Evolutionary conservation across 2,113 vertebrate genomes (phyloP), one percentile per base, ranked within the genome.

Genomic region (Gnathonemus echidnorhynchus): DNA sequence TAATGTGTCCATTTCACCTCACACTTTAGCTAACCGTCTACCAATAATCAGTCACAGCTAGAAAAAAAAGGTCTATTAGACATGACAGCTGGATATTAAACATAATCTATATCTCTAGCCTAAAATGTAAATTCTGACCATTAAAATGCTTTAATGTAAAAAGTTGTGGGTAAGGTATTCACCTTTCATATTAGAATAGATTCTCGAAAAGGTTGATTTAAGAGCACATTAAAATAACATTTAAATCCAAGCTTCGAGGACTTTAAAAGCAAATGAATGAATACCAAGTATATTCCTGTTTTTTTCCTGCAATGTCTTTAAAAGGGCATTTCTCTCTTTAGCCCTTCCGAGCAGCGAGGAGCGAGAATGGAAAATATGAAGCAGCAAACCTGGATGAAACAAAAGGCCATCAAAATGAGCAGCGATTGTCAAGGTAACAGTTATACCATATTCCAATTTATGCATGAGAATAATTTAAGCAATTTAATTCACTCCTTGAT

Each of bases 201-300:
- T 87, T 50, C 35, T 53, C 50, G 56, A 87, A 87, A 35, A 87
- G 86, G 86, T 56, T 87, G 50, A 87, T 87, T 87, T 87, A 87
- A 53, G 86, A 53, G 49, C 84, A 27, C 84, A 15, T 49, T 87
- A 35, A 87, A 87, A 39, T 87, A 35, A 87, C 48, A 87, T 87
- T 87, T 87, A 87, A 87, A n/a, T 49, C 84, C 1, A 2, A 87
- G 48, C 31, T 87, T n/a, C 2, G 10, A 21, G 48, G 15, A 52
- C 27, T 52, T 87, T 52, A 31, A 56, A 35, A 19, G 42, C 45
- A 85, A 45, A 85, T 42, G 39, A 48, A 85, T 45, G 35, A 85
- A 46, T 46, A 19, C 35, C 19, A n/a, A 45, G 83, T 85, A 45
- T 11, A 48, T 87, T 52, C 5, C 86, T 87, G 19, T 87, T 87